phyloP scores from a whole-genome alignment of 2,888 invertebrate species.

The Brenthis ino region DNA sequence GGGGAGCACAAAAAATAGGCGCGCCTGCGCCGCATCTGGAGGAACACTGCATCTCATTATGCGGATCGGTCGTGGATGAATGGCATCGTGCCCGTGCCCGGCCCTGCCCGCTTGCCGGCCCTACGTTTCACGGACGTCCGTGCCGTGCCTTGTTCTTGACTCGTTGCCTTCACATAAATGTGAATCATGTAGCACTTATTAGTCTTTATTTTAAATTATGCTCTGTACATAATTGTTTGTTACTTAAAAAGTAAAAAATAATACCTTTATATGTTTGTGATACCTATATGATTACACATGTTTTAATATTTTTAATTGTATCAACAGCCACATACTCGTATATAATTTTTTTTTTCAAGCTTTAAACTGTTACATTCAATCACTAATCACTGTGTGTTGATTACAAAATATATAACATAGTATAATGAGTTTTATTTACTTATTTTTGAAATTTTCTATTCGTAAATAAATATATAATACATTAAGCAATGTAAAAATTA shows the following conservation, averaged over 20 bases:
- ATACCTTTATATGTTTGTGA: too few species aligned
- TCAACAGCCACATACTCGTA: too few species aligned
- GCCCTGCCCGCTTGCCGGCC: conserved; percentile 36
- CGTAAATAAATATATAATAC: too few species aligned
- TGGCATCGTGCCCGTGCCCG: conserved; percentile 53
- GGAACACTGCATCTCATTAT: conserved; percentile 77
- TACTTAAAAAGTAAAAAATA: too few species aligned
- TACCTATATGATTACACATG: too few species aligned
- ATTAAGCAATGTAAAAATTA: too few species aligned
- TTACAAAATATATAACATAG: too few species aligned
- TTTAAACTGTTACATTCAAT: too few species aligned
- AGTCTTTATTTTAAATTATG: neutral
- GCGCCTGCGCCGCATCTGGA: conserved; percentile 80
- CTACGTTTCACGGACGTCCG: conserved; percentile 35
- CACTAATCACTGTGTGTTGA: too few species aligned
- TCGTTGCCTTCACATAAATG: neutral
- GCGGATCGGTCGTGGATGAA: conserved; percentile 71
- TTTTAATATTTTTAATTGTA: too few species aligned
- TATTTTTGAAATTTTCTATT: neutral
- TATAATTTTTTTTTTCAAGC: too few species aligned
- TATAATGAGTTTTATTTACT: too few species aligned
- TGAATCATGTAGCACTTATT: neutral
- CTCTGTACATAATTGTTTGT: neutral
- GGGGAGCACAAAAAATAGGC: conserved; percentile 70
- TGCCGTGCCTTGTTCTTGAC: conserved; percentile 32